Percentiles rank a stretch among this genome's conserved stretches.
These are phyloP conservation scores for Sphaerophoria rueppellii DNA, from an alignment of 2,888 invertebrate species.

Conservation along the genomic window DNA sequence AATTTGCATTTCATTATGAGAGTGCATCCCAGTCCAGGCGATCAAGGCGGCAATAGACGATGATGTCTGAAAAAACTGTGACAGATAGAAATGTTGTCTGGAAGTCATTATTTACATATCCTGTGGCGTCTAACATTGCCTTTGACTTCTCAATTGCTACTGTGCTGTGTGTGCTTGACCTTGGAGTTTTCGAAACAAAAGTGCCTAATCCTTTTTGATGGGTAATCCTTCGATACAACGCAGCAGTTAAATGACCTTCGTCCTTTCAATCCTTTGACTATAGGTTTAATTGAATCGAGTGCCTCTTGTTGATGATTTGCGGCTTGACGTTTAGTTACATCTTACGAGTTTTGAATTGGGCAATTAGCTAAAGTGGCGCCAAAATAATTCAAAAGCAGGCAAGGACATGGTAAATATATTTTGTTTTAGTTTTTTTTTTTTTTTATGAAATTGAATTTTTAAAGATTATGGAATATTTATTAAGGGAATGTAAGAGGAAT, in stretches of 20 bases:
- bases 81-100: background rate
- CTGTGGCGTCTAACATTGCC: conserved; percentile 8
- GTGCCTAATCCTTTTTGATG: background rate
- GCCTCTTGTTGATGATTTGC: conserved; percentile 56
- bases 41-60: background rate
- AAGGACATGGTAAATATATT: background rate
- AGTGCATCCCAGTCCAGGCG: background rate
- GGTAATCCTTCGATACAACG: background rate
- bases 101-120: background rate
- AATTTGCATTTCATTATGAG: conserved; percentile 2
- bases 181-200: background rate
- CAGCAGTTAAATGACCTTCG: conserved; percentile 25
- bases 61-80: background rate
- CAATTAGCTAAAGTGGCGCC: conserved; percentile 50
- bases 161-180: conserved; percentile 28
- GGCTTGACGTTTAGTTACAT: conserved; percentile 43
- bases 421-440: too few species aligned
- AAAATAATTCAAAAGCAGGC: background rate
- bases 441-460: too few species aligned
- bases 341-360: conserved; percentile 19
- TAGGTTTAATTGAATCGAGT: conserved; percentile 50
- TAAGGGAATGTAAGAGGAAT: too few species aligned
- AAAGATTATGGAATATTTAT: too few species aligned
- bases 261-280: conserved; percentile 38
- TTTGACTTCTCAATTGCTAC: background rate